phyloP scores from a whole-genome alignment of 2,888 invertebrate genomes.

The Apotomis capreana region DNA sequence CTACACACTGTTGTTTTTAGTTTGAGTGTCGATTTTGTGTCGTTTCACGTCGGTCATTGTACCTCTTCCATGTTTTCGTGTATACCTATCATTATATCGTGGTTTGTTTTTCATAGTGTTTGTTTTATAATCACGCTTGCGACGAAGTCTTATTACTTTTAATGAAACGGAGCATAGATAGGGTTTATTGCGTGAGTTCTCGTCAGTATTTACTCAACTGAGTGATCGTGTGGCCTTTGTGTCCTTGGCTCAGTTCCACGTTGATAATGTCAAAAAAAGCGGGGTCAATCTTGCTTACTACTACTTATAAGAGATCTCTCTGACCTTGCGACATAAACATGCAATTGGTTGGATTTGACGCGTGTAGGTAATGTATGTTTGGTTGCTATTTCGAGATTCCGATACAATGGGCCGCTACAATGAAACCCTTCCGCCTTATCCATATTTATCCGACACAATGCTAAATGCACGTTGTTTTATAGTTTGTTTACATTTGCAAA shows the following conservation, averaged over 20 bases:
- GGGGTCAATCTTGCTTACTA: conserved; percentile 37
- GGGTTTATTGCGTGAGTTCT: conserved; percentile 26
- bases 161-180: conserved; percentile 19
- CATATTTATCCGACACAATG: conserved; percentile 24
- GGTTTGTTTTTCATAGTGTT: conserved; percentile 33
- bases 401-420: conserved; percentile 33
- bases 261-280: conserved; percentile 40
- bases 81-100: conserved; percentile 15
- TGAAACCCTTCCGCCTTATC: conserved; percentile 39
- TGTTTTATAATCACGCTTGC: conserved; percentile 23
- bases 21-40: conserved; percentile 26
- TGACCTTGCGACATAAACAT: conserved; percentile 32
- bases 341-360: conserved; percentile 31
- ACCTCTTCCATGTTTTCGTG: conserved; percentile 25
- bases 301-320: conserved; percentile 28
- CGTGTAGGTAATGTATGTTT: conserved; percentile 11
- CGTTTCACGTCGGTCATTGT: conserved; percentile 37
- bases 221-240: conserved; percentile 35
- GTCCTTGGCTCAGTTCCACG: conserved; percentile 41
- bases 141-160: conserved; percentile 21
- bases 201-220: conserved; percentile 37
- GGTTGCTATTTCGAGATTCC: conserved; percentile 37
- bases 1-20: conserved; percentile 31
- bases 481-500: conserved; percentile 10
- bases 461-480: conserved; percentile 29